phyloP scores from a whole-genome alignment of 1,140 invertebrate genomes.

The Cyclina sinensis region DNA sequence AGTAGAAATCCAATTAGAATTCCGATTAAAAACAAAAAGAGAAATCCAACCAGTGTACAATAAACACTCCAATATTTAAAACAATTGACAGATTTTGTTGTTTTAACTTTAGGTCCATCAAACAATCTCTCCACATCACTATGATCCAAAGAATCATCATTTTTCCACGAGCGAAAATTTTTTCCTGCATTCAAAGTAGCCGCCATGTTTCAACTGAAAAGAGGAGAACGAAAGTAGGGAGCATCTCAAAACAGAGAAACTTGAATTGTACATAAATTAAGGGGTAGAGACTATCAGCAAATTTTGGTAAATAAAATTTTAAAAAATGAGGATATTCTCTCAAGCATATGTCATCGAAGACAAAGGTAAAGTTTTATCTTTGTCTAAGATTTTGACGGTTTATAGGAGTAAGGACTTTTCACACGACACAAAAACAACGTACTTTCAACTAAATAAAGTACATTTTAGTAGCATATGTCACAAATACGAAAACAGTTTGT shows the following conservation, averaged over 20 bases:
- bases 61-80: conserved; percentile 30
- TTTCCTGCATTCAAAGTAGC: conserved; percentile 46
- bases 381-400: no score
- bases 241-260: conserved; percentile 11
- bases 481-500: no score
- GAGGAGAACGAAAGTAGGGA: conserved; percentile 5
- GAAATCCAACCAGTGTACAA: conserved; percentile 45
- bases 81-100: conserved; percentile 42
- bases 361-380: no score
- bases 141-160: conserved; percentile 18
- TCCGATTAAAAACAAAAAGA: conserved; percentile 38
- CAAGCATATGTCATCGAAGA: no score
- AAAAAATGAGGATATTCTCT: no score
- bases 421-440: no score
- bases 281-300: no score
- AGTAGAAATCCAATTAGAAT: conserved; percentile 46
- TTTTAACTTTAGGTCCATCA: conserved; percentile 20
- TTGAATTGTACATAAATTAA: no score
- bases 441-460: no score
- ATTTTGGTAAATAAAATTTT: no score
- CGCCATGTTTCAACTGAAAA: conserved; percentile 47
- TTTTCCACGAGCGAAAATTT: conserved; percentile 48
- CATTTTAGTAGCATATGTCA: no score
- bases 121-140: conserved; percentile 45
- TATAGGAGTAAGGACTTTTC: no score